Base-by-base conservation (phyloP, 1,140 invertebrate species). In the Proales similis region DNA sequence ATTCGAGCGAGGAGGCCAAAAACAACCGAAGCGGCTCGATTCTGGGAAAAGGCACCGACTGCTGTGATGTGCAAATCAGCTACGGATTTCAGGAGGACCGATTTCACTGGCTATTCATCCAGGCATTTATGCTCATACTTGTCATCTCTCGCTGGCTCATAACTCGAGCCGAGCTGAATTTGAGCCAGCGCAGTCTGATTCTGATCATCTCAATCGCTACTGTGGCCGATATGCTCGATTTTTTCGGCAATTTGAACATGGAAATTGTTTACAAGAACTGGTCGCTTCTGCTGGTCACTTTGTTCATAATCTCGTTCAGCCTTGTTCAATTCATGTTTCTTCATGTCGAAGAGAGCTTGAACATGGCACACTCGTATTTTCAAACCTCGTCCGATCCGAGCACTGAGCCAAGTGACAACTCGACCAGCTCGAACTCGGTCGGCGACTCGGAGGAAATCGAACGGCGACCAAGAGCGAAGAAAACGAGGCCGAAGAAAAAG, bases 11-110 rank as follows among this genome's bases (percentile, higher is more conserved):
- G n/a, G n/a, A n/a, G n/a, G n/a, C n/a, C n/a, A n/a, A n/a, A n/a
- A n/a, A n/a, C n/a, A n/a, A n/a, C n/a, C 33, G 14, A 36, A 36
- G 14, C 9, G 33, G 14, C 14, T 36, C 9, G 33, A 36, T 36
- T 36, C 33, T 9, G 33, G 14, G 14, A 36, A 36, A 36, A 36
- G 9, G 33, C 9, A 36, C 45, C 3, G 51, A 57, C 6, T 57
- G 51, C 27, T 57, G 51, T 42, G 51, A 57, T 42, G 51, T 57
- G 2, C 39, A 57, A 29, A 30, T 57, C 14, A 42, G 36, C 22
- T 57, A 57, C 20, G 39, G 51, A 42, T 57, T 57, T 12, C 33
- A 57, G 27, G 51, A 57, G 17, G 51, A 57, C 20, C 39, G 45
- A 12, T 57, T 57, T 57, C 51, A 57, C 30, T 42, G 45, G 17